Evolutionary conservation across 2,113 vertebrate genomes (phyloP).

Genomic region (Paralichthys olivaceus): DNA sequence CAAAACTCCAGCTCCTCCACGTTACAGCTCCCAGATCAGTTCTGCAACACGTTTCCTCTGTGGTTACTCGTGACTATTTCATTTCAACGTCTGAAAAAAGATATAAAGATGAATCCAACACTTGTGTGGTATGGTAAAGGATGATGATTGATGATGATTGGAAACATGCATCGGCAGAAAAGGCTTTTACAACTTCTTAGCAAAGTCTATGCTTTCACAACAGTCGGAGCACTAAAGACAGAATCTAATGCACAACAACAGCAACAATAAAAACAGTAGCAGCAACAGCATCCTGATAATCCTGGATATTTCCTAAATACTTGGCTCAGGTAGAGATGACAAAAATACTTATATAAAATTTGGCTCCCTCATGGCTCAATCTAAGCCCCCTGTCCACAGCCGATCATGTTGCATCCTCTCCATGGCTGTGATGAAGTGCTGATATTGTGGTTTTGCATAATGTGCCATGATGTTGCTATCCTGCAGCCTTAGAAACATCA

Average conservation of each 20-base stretch:
- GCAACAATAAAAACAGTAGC: slow-evolving; percentile 23
- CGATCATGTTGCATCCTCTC: slow-evolving; percentile 46
- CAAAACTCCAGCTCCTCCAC: slow-evolving; percentile 10
- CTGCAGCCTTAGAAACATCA: slow-evolving; percentile 37
- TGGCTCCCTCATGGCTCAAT: slow-evolving; percentile 10
- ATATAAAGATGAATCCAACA: too few relatives aligned
- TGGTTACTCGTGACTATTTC: neutral
- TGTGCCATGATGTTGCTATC: slow-evolving; percentile 25
- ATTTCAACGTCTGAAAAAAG: neutral
- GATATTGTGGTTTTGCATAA: slow-evolving; percentile 58
- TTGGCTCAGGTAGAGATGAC: slow-evolving; percentile 2
- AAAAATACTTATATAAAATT: slow-evolving; percentile 20
- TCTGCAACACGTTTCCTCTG: slow-evolving; percentile 36
- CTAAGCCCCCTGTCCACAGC: slow-evolving; percentile 54
- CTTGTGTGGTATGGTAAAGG: neutral
- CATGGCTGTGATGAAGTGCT: slow-evolving; percentile 33
- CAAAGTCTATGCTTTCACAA: too few relatives aligned
- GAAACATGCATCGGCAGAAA: neutral
- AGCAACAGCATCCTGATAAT: neutral
- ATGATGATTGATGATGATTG: neutral
- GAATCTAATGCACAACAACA: neutral
- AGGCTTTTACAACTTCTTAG: neutral
- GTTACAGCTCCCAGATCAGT: slow-evolving; percentile 30
- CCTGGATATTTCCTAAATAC: slow-evolving; percentile 20
- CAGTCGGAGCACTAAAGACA: too few relatives aligned